Evolutionary conservation across 2,797 vertebrate species (phyloP), one percentile per base, ranked within the genome.

Genomic region (Heterohyrax brucei): DNA sequence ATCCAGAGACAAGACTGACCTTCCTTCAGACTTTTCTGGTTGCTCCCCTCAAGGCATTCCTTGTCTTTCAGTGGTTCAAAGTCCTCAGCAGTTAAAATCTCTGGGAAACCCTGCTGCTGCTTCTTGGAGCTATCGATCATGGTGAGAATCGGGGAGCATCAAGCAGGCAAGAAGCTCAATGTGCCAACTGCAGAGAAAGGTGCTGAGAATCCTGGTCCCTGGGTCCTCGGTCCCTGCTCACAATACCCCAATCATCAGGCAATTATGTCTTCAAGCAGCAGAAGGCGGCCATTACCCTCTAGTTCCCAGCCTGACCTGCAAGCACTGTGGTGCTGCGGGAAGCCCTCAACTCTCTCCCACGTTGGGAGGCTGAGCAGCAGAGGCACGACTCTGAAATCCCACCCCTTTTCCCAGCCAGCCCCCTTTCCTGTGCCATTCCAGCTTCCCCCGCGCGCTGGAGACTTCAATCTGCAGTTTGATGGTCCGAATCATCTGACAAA

Each of bases 71-170:
- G 96, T 0, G 98, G 97, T 91, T 98, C 98, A 16, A 98, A 97
- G 83, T 98, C 98, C 85, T 98, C 98, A 3, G 98, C 97, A 78
- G 98, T 97, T 87, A 99, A 91, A 95, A 99, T 98, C 96, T 98
- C 98, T 0, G 98, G 93, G 72, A 99, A 98, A 93, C 98, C 98
- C 98, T 98, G 98, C 16, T 98, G 98, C 98, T 98, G 98, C 96
- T 99, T 99, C 97, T 99, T 99, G 97, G 98, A 98, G 98, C 98
- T 99, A 91, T 99, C 98, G 92, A 99, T 99, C 99, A 99, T 99
- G 98, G 90, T 98, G 98, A 97, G 96, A 98, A 96, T 95, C 88
- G 1, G 76, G 94, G 97, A 97, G 93, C 97, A 98, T 98, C 97
- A 97, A 98, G 94, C 87, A 61, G 86, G 72, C 94, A 94, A 96